phyloP scores from a whole-genome alignment of 2,797 vertebrate species.

The Megalops cyprinoides region DNA sequence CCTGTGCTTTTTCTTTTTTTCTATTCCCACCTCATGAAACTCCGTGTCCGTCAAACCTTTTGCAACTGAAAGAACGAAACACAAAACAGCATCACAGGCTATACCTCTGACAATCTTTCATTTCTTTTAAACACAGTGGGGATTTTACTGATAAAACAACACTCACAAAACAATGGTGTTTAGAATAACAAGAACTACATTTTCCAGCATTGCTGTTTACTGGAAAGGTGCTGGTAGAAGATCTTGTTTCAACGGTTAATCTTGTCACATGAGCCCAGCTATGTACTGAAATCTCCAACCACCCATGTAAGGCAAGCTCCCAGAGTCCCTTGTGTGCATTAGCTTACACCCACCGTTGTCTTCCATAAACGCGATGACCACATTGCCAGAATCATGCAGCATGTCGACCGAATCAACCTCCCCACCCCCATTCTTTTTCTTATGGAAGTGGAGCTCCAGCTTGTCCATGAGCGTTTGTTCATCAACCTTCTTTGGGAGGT shows the following conservation, averaged over 20 bases:
- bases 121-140: neutral
- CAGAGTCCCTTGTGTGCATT: no score
- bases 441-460: constrained; percentile 87
- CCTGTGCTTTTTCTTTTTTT: constrained; percentile 40
- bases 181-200: no score
- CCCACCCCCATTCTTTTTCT: constrained; percentile 72
- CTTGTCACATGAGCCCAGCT: neutral
- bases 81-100: neutral
- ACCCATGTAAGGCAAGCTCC: no score
- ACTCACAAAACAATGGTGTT: neutral
- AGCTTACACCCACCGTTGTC: constrained; percentile 62
- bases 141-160: neutral
- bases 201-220: neutral
- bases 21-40: constrained; percentile 62
- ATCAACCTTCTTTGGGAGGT: constrained; percentile 65
- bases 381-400: constrained; percentile 63
- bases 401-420: constrained; percentile 78
- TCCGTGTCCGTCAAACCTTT: constrained; percentile 63
- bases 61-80: constrained; percentile 78
- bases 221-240: neutral
- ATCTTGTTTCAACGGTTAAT: neutral
- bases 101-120: neutral
- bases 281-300: no score
- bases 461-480: constrained; percentile 75
- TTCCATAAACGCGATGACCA: constrained; percentile 72